Conservation (phyloP, 1,140 invertebrate genomes). For the Tachypleus tridentatus region DNA sequence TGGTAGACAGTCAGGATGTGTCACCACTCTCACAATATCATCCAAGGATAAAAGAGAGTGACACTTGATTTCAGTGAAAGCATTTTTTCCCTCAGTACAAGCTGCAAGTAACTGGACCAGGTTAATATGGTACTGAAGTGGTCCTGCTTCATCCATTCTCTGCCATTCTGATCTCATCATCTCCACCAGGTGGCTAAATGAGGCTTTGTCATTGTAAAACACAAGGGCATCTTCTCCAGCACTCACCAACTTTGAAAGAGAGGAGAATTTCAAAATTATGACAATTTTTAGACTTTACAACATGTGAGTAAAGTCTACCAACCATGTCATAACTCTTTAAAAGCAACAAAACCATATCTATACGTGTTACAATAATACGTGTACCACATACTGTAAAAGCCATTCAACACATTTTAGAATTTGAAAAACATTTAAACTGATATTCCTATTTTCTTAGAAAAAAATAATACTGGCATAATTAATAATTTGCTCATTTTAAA, state of each 20-base stretch:
- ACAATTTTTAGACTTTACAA: too few species aligned
- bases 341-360: too few species aligned
- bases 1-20: slow-evolving; percentile 79
- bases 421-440: too few species aligned
- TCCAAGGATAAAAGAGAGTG: slow-evolving; percentile 91
- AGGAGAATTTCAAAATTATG: too few species aligned
- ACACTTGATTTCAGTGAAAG: slow-evolving; percentile 98
- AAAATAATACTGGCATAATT: too few species aligned
- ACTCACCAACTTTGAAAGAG: slow-evolving; percentile 62
- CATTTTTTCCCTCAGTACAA: slow-evolving; percentile 97
- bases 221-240: slow-evolving; percentile 92
- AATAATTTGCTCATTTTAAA: too few species aligned
- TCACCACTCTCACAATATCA: slow-evolving; percentile 91
- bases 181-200: slow-evolving; percentile 78
- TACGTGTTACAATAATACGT: too few species aligned
- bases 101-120: slow-evolving; percentile 89
- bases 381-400: too few species aligned
- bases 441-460: too few species aligned
- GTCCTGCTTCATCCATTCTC: slow-evolving; percentile 51
- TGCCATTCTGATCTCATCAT: slow-evolving; percentile 82
- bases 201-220: slow-evolving; percentile 92
- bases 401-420: too few species aligned
- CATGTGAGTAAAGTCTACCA: too few species aligned
- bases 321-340: too few species aligned
- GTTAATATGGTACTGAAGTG: slow-evolving; percentile 85